Evolutionary conservation across 1,140 invertebrate species (phyloP), one percentile per base, ranked within the genome.

Genomic region (Apis dorsata): DNA sequence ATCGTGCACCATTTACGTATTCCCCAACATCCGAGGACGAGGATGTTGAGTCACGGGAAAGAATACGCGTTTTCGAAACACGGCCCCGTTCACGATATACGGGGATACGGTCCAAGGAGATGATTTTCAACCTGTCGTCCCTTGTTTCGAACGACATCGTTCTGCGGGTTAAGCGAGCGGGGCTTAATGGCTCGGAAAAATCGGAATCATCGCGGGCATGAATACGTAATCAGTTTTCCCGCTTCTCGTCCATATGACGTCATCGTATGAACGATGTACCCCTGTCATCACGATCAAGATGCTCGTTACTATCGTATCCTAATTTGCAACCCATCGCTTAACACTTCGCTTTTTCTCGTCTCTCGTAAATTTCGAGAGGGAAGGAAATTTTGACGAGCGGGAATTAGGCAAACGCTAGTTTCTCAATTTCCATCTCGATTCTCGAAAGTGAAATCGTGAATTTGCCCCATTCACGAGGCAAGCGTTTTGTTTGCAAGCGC

Each of bases 101-200:
- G 76, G 77, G 86, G 83, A 83, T 92, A 24, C 34, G 87, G 93
- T 90, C 84, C 87, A 88, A 66, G 81, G 92, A 87, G 89, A 93
- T 93, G 89, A 91, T 92, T 93, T 92, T 88, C 88, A 91, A 92
- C 85, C 90, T 93, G 93, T 93, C 93, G 86, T 91, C 85, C 78
- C 89, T 82, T 82, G 85, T 93, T 93, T 91, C 60, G 51, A 91
- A 80, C 88, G 85, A 93, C 92, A 93, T 94, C 90, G 87, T 84
- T 94, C 91, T 90, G 87, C 85, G 89, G 83, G 85, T 79, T 86
- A 85, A 89, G 79, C 85, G 69, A 78, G 81, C 53, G 65, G 66
- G 19, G 81, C 78, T 93, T 93, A 94, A 94, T 94, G 93, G 93
- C 86, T 90, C 76, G 92, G 92, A 94, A 94, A 93, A 92, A 93